Evolutionary conservation across 1,140 invertebrate genomes (phyloP).

Genomic region (Caenorhabditis inopinata): DNA sequence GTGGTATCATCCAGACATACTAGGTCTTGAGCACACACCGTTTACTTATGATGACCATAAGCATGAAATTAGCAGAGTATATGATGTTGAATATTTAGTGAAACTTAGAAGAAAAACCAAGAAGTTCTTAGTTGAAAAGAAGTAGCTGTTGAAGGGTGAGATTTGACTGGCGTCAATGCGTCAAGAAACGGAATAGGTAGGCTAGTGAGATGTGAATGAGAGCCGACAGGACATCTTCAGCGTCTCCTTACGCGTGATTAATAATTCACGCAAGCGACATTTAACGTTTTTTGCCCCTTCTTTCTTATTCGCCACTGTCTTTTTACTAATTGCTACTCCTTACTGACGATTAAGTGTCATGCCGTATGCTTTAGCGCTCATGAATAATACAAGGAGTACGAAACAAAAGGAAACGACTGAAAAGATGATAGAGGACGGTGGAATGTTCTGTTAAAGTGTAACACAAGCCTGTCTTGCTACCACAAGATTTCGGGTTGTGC

Average conservation of each 20-base stretch:
- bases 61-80: too few relatives aligned
- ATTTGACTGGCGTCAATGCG: neutral
- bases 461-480: too few relatives aligned
- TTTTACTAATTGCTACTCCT: constrained; percentile 15
- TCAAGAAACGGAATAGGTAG: constrained; percentile 21
- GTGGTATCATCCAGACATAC: constrained; percentile 27
- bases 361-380: neutral
- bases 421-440: neutral
- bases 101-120: too few relatives aligned
- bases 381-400: neutral
- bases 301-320: neutral
- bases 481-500: too few relatives aligned
- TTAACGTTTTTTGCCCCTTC: constrained; percentile 1
- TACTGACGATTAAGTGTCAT: constrained; percentile 29
- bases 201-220: neutral
- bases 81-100: too few relatives aligned
- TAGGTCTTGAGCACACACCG: too few relatives aligned
- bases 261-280: constrained; percentile 25
- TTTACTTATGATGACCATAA: too few relatives aligned
- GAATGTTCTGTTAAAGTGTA: too few relatives aligned
- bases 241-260: constrained; percentile 29
- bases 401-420: neutral
- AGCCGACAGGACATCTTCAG: neutral
- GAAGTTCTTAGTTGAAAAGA: too few relatives aligned
- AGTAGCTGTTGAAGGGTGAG: neutral